A percentile compares a stretch with the other conserved stretches of the same genome.
Conservation (phyloP, 2,113 vertebrate species). For the Ursus arctos region DNA sequence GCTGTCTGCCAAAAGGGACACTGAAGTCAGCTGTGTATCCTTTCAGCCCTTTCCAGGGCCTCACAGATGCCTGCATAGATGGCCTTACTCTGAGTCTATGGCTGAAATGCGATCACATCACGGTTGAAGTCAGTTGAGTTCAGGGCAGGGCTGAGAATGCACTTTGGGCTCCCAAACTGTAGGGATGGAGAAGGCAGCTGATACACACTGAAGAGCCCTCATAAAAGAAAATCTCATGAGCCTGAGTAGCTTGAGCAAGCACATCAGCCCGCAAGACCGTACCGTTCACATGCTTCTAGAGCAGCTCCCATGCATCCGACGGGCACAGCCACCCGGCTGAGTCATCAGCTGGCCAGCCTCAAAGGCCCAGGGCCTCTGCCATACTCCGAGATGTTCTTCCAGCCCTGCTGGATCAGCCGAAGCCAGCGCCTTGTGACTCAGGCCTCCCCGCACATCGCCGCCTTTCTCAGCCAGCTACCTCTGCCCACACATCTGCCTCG, state of each 20-base stretch:
- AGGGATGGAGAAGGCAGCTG: background rate
- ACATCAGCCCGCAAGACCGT: rapidly evolving
- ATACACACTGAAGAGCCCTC: background rate
- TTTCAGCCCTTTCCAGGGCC: background rate
- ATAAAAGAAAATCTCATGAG: background rate
- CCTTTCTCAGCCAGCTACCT: no score
- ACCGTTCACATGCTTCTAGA: rapidly evolving
- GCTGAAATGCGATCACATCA: background rate
- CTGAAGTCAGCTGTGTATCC: background rate
- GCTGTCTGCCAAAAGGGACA: no score
- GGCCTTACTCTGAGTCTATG: background rate
- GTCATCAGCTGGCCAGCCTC: background rate
- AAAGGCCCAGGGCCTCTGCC: background rate
- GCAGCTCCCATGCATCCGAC: background rate
- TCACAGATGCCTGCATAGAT: rapidly evolving
- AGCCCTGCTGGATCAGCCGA: background rate
- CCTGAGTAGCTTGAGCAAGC: background rate
- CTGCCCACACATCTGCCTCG: background rate
- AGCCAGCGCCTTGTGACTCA: background rate
- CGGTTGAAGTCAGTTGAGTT: background rate
- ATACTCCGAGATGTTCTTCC: rapidly evolving
- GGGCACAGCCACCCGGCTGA: background rate
- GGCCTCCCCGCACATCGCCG: background rate
- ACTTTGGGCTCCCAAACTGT: background rate
- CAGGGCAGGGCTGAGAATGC: background rate